phyloP scores from a whole-genome alignment of 2,113 vertebrate genomes.

The Sporophila hypoxantha region DNA sequence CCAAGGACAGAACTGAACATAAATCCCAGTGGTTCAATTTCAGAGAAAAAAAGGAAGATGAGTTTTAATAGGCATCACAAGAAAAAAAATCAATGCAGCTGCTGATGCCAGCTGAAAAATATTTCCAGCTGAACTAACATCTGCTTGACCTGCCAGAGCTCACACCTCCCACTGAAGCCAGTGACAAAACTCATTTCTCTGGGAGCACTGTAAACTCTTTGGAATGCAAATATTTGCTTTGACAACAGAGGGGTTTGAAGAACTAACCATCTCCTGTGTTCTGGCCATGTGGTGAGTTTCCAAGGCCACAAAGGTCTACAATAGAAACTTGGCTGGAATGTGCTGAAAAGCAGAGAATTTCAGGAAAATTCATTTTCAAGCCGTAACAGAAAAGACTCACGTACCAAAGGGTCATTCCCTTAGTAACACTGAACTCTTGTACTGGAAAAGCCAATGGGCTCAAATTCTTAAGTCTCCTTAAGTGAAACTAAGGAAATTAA shows the following conservation, averaged over 20 bases:
- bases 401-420: not conserved
- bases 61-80: not conserved
- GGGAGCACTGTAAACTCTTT: not conserved
- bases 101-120: not conserved
- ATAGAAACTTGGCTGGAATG: not conserved
- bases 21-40: not conserved
- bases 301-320: not conserved
- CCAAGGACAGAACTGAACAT: not conserved
- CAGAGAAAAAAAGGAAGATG: not conserved
- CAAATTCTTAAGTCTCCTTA: not conserved
- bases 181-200: not conserved
- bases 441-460: not conserved
- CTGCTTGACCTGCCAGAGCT: not conserved
- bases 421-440: not conserved
- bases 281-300: not conserved
- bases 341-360: not conserved
- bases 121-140: conserved; percentile 32
- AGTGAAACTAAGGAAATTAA: not conserved
- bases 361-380: not conserved
- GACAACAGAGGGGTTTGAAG: not conserved
- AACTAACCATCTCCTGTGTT: not conserved
- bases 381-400: not conserved
- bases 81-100: not conserved
- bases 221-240: conserved; percentile 8
- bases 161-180: not conserved